These are phyloP conservation scores for Hyaena hyaena DNA, from an alignment of 2,113 vertebrate genomes.

Conservation along the genomic window DNA sequence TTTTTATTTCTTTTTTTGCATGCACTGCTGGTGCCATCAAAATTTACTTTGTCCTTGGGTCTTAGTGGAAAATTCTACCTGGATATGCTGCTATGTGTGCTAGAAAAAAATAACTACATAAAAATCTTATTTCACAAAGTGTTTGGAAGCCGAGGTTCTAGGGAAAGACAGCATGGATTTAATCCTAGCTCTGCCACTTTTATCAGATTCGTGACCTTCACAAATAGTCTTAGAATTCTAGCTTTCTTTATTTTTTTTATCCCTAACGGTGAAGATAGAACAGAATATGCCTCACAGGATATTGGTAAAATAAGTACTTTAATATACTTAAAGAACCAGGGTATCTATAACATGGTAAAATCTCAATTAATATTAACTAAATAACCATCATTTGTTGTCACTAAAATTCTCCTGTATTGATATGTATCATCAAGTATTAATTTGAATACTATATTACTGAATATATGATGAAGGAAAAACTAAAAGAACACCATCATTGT, in stretches of 20 bases:
- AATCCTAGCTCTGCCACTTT: not conserved
- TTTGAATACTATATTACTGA: not conserved
- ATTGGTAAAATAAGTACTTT: not conserved
- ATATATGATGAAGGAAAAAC: not conserved
- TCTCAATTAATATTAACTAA: not conserved
- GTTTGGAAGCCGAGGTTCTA: not conserved
- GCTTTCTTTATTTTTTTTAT: not conserved
- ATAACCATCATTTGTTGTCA: not conserved
- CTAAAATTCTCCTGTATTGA: not conserved
- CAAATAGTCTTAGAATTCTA: not conserved
- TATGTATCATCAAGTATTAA: not conserved
- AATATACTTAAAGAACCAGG: not conserved
- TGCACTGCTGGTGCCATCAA: not conserved
- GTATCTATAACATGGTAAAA: not conserved
- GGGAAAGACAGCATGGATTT: not conserved
- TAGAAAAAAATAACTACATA: not conserved
- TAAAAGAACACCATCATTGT: not conserved
- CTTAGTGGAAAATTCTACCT: not conserved
- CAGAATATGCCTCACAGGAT: not conserved
- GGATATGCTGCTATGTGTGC: not conserved
- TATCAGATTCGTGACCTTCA: not conserved
- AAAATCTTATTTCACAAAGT: not conserved
- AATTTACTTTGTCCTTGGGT: not conserved
- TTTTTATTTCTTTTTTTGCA: not conserved
- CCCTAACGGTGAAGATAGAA: not conserved